Evolutionary conservation across 2,113 vertebrate genomes (phyloP).

Genomic region (Centropus unirufus): DNA sequence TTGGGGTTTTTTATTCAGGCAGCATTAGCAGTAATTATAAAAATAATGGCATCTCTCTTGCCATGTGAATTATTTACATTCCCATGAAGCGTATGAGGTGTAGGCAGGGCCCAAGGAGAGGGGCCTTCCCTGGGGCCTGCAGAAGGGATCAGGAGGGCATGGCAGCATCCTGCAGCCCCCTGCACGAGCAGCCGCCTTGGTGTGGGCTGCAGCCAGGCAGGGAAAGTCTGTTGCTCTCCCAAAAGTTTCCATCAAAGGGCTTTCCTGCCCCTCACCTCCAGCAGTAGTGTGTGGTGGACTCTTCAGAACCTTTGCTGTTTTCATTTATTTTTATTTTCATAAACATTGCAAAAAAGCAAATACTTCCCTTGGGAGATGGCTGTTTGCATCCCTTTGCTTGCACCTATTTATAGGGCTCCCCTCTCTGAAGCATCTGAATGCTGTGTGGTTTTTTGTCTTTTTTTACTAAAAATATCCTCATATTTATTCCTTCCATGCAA

Average conservation of each 20-base stretch:
- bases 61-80: neutral
- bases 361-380: neutral
- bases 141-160: neutral
- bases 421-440: neutral
- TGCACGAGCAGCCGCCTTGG: neutral
- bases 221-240: neutral
- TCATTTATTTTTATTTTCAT: neutral
- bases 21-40: neutral
- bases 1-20: neutral
- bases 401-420: neutral
- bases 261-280: slow-evolving; percentile 1
- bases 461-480: neutral
- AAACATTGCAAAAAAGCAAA: neutral
- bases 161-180: neutral
- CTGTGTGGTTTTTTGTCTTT: neutral
- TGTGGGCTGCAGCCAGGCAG: neutral
- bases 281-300: neutral
- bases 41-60: neutral
- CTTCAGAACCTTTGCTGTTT: neutral
- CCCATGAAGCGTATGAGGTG: neutral
- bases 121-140: neutral
- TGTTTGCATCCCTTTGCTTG: neutral
- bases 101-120: neutral
- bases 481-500: neutral
- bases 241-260: neutral